A percentile compares a stretch with the other conserved stretches of the same genome.
These are phyloP conservation scores for Syngnathoides biaculeatus DNA, from an alignment of 2,113 vertebrate species.

Conservation along the genomic window DNA sequence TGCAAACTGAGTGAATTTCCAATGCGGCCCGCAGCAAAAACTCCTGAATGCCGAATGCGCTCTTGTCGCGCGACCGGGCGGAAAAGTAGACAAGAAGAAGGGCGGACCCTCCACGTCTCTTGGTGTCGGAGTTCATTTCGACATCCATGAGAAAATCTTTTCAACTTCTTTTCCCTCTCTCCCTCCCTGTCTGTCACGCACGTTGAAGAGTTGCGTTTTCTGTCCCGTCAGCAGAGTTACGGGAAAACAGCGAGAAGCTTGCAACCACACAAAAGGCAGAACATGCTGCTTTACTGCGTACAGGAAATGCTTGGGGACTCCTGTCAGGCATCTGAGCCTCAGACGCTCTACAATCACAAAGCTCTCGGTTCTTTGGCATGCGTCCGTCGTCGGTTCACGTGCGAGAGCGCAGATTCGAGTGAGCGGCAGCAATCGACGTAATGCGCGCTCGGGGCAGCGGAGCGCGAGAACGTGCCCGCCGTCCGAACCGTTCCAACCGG, in stretches of 20 bases:
- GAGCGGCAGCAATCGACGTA: conserved; percentile 6
- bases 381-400: conserved; percentile 9
- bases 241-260: conserved; percentile 46
- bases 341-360: background rate
- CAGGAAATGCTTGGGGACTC: conserved; percentile 16
- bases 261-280: conserved; percentile 24
- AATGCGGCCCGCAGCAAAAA: too few relatives aligned
- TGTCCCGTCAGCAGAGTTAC: conserved; percentile 37
- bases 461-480: too few relatives aligned
- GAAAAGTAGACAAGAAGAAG: background rate
- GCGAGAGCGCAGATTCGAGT: conserved; percentile 33
- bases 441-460: conserved; percentile 4
- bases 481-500: too few relatives aligned
- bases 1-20: too few relatives aligned
- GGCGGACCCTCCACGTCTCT: too few relatives aligned
- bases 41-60: background rate
- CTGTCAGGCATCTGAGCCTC: conserved; percentile 22
- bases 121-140: too few relatives aligned
- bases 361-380: conserved; percentile 12
- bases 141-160: too few relatives aligned
- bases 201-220: background rate
- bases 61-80: too few relatives aligned
- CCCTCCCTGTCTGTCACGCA: background rate
- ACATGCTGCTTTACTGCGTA: conserved; percentile 35
- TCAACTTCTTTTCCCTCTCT: too few relatives aligned